phyloP scores from a whole-genome alignment of 2,797 vertebrate genomes.

The Phoebastria nigripes region DNA sequence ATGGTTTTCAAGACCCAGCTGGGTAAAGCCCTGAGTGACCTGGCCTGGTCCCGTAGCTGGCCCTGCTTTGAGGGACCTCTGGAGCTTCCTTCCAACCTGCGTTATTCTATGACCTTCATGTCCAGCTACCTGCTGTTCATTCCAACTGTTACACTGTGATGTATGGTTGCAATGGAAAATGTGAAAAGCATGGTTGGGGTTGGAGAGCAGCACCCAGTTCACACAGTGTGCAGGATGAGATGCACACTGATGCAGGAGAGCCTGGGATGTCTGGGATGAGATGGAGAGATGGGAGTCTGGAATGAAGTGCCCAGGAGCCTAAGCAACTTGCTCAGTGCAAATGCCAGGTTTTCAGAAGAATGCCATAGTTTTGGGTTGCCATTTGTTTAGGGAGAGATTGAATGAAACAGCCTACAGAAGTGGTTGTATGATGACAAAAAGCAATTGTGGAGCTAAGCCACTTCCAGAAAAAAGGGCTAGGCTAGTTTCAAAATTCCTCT shows the following conservation, averaged over 20 bases:
- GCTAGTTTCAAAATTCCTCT: background rate
- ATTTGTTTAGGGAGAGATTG: background rate
- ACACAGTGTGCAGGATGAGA: background rate
- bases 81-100: accelerated
- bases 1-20: background rate
- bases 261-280: too few relatives aligned
- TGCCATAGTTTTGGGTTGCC: background rate
- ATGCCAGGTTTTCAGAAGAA: background rate
- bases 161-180: background rate
- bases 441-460: background rate
- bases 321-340: background rate
- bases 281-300: too few relatives aligned
- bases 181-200: accelerated
- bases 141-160: background rate
- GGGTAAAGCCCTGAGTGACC: background rate
- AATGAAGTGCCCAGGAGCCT: accelerated
- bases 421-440: background rate
- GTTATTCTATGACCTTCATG: background rate
- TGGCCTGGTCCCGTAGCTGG: background rate
- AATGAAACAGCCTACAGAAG: background rate
- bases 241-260: background rate
- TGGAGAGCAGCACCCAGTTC: background rate
- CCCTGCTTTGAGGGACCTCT: background rate
- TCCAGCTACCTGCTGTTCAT: background rate
- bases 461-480: background rate